Conservation (phyloP, 2,797 vertebrate genomes). For the Paguma larvata region DNA sequence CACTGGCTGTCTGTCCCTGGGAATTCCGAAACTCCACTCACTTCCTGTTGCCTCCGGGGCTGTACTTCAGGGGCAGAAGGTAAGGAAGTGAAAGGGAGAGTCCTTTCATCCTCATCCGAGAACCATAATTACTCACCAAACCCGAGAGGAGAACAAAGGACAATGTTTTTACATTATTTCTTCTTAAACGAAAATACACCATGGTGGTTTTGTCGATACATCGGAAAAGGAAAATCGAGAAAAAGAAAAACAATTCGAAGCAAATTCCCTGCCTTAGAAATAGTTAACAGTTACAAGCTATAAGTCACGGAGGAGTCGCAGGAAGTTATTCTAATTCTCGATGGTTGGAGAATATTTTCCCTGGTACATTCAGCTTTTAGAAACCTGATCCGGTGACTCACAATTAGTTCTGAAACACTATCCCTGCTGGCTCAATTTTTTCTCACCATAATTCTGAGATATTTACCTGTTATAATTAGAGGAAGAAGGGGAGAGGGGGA, state of each 20-base stretch:
- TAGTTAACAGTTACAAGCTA: not conserved
- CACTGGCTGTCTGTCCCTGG: not conserved
- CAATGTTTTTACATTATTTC: not conserved
- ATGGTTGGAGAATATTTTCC: constrained; percentile 10
- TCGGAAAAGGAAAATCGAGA: not conserved
- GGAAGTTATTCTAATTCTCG: not conserved
- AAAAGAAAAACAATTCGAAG: not conserved
- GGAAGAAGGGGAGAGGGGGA: not conserved
- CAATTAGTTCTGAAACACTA: constrained; percentile 66
- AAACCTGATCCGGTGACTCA: constrained; percentile 56
- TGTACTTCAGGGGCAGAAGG: not conserved
- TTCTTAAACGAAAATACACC: not conserved
- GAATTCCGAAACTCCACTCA: not conserved
- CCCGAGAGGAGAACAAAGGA: not conserved
- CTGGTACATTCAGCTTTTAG: not conserved
- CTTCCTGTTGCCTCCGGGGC: not conserved
- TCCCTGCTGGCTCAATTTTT: not conserved
- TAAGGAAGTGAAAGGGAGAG: not conserved
- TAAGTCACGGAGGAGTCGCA: not conserved
- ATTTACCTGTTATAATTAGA: not conserved
- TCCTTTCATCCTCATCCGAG: not conserved
- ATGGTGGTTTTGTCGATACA: not conserved
- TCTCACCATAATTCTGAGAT: not conserved
- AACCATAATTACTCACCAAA: not conserved
- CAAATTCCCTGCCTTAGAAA: not conserved